A percentile compares a stretch with the other conserved stretches of the same genome.
These are phyloP conservation scores for Drosophila carrolli DNA, from an alignment of 1,140 invertebrate genomes.

Conservation along the genomic window DNA sequence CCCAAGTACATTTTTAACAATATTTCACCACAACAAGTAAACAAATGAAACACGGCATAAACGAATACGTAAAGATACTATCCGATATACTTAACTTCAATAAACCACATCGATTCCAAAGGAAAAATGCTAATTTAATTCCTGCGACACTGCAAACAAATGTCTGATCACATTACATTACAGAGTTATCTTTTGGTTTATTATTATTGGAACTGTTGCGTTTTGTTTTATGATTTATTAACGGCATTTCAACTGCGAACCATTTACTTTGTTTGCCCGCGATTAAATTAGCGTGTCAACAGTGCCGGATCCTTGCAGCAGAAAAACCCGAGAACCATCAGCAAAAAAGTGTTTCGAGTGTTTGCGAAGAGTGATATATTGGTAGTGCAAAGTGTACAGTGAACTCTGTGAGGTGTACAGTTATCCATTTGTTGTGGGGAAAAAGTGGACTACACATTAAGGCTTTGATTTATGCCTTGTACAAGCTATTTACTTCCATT, in stretches of 20 bases:
- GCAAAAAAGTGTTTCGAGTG: conserved; percentile 64
- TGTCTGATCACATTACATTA: conserved; percentile 20
- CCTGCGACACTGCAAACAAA: conserved; percentile 37
- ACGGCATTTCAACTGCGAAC: conserved; percentile 48
- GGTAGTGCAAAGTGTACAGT: conserved; percentile 50
- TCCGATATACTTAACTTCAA: conserved; percentile 25
- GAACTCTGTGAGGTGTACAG: conserved; percentile 46
- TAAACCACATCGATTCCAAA: conserved; percentile 24
- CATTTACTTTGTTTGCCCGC: conserved; percentile 62
- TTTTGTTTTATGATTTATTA: conserved; percentile 64
- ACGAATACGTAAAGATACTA: conserved; percentile 19
- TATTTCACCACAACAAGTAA: conserved; percentile 41
- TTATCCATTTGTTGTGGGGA: conserved; percentile 1
- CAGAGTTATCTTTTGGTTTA: conserved; percentile 41
- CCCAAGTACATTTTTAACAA: conserved; percentile 10
- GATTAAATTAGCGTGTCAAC: conserved; percentile 71
- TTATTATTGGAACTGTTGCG: conserved; percentile 43
- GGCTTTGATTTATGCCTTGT: conserved; percentile 71
- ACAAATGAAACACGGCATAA: conserved; percentile 48
- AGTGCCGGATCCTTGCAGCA: conserved; percentile 20
- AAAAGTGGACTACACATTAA: conserved; percentile 49
- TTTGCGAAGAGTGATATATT: conserved; percentile 67
- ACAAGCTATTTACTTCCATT: conserved; percentile 73
- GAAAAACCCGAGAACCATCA: conserved; percentile 36
- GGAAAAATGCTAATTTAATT: conserved; percentile 33